Base-by-base conservation (phyloP, 2,888 invertebrate genomes). In the Chrysina gloriosa region DNA sequence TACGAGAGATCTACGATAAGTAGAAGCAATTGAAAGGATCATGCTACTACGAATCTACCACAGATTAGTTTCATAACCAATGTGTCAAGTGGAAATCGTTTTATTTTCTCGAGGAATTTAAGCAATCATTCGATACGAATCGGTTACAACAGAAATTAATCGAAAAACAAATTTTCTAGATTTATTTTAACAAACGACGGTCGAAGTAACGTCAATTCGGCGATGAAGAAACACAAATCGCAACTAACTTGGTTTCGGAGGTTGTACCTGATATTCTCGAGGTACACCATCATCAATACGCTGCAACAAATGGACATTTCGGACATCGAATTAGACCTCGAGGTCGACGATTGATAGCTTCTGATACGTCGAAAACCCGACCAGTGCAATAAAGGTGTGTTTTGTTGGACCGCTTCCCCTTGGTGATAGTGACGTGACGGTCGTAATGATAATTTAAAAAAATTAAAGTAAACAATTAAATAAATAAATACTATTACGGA, bases 171-270 rank as follows among this genome's bases (percentile, higher is more conserved):
- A n/a, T n/a, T 69, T 81, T 84, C 70, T 78, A 91, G 91, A 84
- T 91, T 89, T 80, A 89, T 91, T 80, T 85, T 89, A 31, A 87
- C 87, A 65, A 88, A 88, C 85, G 84, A 85, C 3, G 88, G 90
- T 72, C 87, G 89, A 63, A 79, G 84, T 2, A 81, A 85, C 21
- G 83, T 92, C 23, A 86, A 92, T 80, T 84, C 86, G 72, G 96
- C 97, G 2, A 97, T 98, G 96, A 86, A 86, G 72, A 88, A 89
- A 65, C 97, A 98, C 82, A 84, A 86, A 73, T 95, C 96, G n/a
- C 98, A 99, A 83, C 90, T 95, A 85, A 89, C 95, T 36, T 99
- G 98, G 98, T 98, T 95, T 84, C 88, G 98, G 65, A 88, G 90
- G 79, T 85, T 98, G 2, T 98, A 97, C 80, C 90, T 98, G 76